Evolutionary conservation across 30 jellyfish, hydroid and myxozoan species (phyloP).

Genomic region (Aurelia sp.): DNA sequence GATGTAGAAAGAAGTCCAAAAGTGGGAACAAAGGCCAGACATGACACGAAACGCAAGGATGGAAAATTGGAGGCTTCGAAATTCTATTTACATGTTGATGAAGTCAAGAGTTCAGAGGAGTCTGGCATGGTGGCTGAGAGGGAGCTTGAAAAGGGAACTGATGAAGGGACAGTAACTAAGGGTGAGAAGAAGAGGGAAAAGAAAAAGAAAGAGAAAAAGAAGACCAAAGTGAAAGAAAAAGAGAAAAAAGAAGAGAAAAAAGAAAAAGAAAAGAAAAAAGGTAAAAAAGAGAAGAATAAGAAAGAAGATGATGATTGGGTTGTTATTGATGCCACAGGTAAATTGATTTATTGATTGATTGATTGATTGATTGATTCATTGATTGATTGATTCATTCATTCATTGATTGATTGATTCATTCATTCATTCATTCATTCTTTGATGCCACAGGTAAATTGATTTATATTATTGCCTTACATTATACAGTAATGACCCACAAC

Average conservation of each 20-base stretch:
- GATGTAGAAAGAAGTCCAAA: not conserved
- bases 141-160: slow-evolving; percentile 7
- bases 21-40: no score
- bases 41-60: no score
- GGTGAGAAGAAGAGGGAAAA: slow-evolving; percentile 25
- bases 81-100: not conserved
- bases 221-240: slow-evolving; percentile 2
- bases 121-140: not conserved
- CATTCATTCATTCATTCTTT: not conserved
- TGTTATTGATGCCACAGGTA: slow-evolving; percentile 5
- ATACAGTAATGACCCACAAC: no score
- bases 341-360: no score
- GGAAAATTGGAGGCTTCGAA: no score
- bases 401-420: no score
- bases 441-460: not conserved
- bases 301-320: slow-evolving; percentile 53
- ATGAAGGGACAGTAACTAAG: not conserved
- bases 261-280: slow-evolving; percentile 4
- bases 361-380: no score
- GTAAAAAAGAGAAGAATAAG: not conserved
- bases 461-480: no score
- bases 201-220: slow-evolving; percentile 41
- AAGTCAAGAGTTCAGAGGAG: not conserved
- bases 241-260: slow-evolving; percentile 19
- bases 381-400: not conserved